A percentile compares a stretch with the other conserved stretches of the same genome.
phyloP scores from a whole-genome alignment of 1,140 invertebrate genomes.

The Colletes gigas region DNA sequence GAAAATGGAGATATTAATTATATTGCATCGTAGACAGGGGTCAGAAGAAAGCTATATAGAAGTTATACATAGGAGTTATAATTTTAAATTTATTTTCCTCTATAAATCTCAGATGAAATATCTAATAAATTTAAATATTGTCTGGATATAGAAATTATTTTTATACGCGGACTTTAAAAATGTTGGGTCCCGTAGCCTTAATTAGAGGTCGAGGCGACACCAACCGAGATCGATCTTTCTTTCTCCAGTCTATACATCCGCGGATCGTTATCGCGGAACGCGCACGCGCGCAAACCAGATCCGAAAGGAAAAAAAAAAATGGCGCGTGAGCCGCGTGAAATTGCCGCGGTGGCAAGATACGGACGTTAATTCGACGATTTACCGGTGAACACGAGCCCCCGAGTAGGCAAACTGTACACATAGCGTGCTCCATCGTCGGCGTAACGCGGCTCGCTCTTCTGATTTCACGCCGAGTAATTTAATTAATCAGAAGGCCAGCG shows the following conservation, averaged over 20 bases:
- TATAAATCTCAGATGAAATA: too few species aligned
- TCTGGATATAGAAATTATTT: too few species aligned
- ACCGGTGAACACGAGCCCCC: constrained; percentile 6
- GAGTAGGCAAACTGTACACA: neutral
- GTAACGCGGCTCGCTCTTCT: constrained; percentile 13
- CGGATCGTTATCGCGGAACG: neutral
- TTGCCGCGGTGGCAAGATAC: constrained; percentile 13
- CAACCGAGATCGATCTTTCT: too few species aligned
- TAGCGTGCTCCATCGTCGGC: neutral
- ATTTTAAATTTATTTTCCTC: too few species aligned
- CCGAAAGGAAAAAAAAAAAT: neutral
- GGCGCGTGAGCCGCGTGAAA: constrained; percentile 23
- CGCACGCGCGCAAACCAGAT: neutral
- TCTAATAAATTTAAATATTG: too few species aligned
- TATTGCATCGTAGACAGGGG: too few species aligned
- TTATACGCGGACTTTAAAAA: too few species aligned
- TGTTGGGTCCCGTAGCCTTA: too few species aligned
- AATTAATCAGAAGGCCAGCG: constrained; percentile 36
- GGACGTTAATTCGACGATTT: constrained; percentile 41
- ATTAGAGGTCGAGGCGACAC: too few species aligned
- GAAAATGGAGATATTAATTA: too few species aligned
- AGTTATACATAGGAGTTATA: too few species aligned
- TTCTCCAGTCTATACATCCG: neutral
- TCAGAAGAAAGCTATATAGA: too few species aligned
- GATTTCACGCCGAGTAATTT: constrained; percentile 44